Conservation (phyloP, 2,888 invertebrate species). For the Drosophila subquinaria region DNA sequence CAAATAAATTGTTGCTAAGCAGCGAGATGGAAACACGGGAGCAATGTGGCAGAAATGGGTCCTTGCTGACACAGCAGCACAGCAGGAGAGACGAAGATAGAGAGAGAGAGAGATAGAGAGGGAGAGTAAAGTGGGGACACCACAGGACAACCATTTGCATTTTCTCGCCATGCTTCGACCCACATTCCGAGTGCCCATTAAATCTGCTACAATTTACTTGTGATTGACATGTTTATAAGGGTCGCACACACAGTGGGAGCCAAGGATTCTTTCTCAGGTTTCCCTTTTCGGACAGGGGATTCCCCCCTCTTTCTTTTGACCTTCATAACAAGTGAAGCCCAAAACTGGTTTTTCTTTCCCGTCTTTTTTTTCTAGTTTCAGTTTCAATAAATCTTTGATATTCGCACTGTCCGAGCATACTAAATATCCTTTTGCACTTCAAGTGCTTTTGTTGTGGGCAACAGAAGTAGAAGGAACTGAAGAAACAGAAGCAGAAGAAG, state of each 20-base stretch:
- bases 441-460: conserved; percentile 57
- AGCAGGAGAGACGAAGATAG: background rate
- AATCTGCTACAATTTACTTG: conserved; percentile 80
- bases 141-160: conserved; percentile 62
- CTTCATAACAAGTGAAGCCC: conserved; percentile 55
- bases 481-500: background rate
- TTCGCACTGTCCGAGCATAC: conserved; percentile 68
- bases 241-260: conserved; percentile 56
- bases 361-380: conserved; percentile 33
- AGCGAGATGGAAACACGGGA: conserved; percentile 52
- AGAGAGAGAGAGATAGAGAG: background rate
- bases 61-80: conserved; percentile 46
- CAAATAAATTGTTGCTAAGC: conserved; percentile 76
- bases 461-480: background rate
- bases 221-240: conserved; percentile 82
- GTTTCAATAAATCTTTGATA: conserved; percentile 73
- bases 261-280: conserved; percentile 8
- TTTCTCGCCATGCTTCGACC: conserved; percentile 46
- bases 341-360: conserved; percentile 44
- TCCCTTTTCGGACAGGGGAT: background rate
- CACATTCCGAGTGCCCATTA: conserved; percentile 65
- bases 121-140: background rate
- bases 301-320: conserved; percentile 25
- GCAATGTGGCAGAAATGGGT: conserved; percentile 1
- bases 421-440: conserved; percentile 72